Conservation (phyloP, 2,888 invertebrate species). For the Lasioglossum oenotherae region DNA sequence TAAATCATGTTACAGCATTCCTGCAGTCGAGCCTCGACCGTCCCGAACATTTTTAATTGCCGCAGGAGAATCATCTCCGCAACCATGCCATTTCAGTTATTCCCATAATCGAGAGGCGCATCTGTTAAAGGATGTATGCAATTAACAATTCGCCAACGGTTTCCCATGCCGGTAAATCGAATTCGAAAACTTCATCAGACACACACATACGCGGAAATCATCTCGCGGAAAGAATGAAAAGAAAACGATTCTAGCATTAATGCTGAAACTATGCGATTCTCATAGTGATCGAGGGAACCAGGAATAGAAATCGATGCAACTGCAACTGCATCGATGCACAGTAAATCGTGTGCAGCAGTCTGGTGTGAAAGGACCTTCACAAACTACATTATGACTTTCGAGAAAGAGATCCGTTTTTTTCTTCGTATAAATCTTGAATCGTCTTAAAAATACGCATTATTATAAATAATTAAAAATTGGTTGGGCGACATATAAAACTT, state of each 20-base stretch:
- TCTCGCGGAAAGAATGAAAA: constrained; percentile 3
- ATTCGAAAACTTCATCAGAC: constrained; percentile 2
- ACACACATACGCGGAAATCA: background rate
- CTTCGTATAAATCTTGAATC: no score
- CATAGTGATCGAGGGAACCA: background rate
- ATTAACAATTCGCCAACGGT: background rate
- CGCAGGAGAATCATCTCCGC: constrained; percentile 4
- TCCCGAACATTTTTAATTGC: constrained; percentile 1
- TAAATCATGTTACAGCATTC: background rate
- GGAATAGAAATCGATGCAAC: constrained; percentile 18
- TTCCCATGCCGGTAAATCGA: constrained; percentile 2
- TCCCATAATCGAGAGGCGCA: constrained; percentile 1
- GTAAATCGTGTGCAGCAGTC: background rate
- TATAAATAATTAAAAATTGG: no score
- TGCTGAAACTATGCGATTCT: background rate
- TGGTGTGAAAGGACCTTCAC: background rate
- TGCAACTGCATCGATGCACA: background rate
- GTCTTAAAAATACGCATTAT: no score
- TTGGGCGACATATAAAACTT: no score
- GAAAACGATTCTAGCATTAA: background rate
- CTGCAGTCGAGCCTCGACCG: background rate
- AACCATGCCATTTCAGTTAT: constrained; percentile 4
- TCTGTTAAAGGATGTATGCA: constrained; percentile 4
- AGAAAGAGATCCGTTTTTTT: no score
- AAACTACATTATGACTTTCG: no score